These are phyloP conservation scores for Choreutis nemorana DNA, from an alignment of 2,888 invertebrate genomes.

Conservation along the genomic window DNA sequence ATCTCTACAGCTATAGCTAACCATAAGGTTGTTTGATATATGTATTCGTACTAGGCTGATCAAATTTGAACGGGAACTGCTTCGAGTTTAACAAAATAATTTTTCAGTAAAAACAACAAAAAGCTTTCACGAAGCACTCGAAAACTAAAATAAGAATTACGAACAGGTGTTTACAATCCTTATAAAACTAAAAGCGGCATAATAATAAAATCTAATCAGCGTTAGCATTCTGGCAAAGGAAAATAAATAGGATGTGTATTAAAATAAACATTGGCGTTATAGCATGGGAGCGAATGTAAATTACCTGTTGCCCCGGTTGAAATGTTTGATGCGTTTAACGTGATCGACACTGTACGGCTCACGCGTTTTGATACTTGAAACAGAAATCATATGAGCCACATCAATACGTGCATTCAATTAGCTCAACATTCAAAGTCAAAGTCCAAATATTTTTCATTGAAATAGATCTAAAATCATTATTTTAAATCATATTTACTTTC, in stretches of 20 bases:
- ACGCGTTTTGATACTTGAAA: slow-evolving; percentile 21
- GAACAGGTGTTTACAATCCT: slow-evolving; percentile 8
- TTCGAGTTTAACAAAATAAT: too few relatives aligned
- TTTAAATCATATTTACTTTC: too few relatives aligned
- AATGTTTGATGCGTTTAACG: slow-evolving; percentile 54
- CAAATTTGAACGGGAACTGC: too few relatives aligned
- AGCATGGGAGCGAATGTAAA: slow-evolving; percentile 35
- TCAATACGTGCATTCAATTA: too few relatives aligned
- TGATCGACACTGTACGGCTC: slow-evolving; percentile 31
- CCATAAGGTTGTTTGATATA: too few relatives aligned
- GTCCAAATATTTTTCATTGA: too few relatives aligned
- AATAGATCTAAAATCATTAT: too few relatives aligned
- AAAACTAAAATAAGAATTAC: slow-evolving; percentile 12
- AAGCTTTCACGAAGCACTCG: slow-evolving; percentile 7
- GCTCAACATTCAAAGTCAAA: too few relatives aligned
- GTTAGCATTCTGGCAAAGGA: slow-evolving; percentile 21
- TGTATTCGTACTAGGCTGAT: too few relatives aligned
- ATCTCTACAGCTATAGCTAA: too few relatives aligned
- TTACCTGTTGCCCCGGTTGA: slow-evolving; percentile 59
- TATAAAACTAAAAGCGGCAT: slow-evolving; percentile 12
- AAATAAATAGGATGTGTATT: slow-evolving; percentile 47
- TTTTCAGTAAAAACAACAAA: slow-evolving; percentile 3
- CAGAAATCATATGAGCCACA: too few relatives aligned
- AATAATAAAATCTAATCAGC: slow-evolving; percentile 52
- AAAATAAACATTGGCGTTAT: slow-evolving; percentile 38